A percentile compares a stretch with the other conserved stretches of the same genome.
Evolutionary conservation across 2,113 vertebrate genomes (phyloP).

Genomic region (Petrocephalus microphthalmus): DNA sequence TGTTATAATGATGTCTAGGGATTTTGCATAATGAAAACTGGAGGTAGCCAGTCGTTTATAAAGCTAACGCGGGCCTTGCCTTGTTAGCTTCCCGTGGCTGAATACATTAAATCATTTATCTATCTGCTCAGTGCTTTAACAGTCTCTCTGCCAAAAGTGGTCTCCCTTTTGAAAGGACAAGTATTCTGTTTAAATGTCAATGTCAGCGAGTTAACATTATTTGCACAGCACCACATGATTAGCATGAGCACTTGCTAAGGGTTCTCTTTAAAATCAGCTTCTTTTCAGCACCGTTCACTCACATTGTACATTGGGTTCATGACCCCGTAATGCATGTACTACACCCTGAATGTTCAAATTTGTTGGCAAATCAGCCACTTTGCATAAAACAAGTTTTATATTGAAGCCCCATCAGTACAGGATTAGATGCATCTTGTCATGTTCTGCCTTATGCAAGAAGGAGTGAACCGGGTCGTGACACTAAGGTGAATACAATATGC

Average conservation of each 20-base stretch:
- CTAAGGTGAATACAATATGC: not conserved
- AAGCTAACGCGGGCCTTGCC: not conserved
- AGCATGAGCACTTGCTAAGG: not conserved
- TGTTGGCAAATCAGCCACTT: not conserved
- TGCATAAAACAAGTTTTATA: not conserved
- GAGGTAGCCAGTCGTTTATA: not conserved
- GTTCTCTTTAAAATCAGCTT: not conserved
- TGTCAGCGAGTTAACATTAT: conserved; percentile 1
- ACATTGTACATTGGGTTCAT: not conserved
- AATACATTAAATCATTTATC: not conserved
- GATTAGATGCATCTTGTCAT: not conserved
- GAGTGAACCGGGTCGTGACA: not conserved
- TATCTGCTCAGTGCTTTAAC: conserved; percentile 4
- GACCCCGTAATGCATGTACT: not conserved
- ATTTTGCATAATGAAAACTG: not conserved
- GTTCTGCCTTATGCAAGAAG: not conserved
- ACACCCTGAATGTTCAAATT: not conserved
- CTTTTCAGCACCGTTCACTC: not conserved
- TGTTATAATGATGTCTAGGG: not conserved
- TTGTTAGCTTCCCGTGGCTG: not conserved
- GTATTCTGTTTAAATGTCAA: conserved; percentile 11
- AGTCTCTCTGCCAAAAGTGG: not conserved
- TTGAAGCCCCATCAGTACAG: not conserved
- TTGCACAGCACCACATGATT: not conserved
- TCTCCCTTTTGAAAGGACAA: not conserved